Evolutionary conservation across 2,797 vertebrate species (phyloP).

Genomic region (Gobionotothen gibberifrons): DNA sequence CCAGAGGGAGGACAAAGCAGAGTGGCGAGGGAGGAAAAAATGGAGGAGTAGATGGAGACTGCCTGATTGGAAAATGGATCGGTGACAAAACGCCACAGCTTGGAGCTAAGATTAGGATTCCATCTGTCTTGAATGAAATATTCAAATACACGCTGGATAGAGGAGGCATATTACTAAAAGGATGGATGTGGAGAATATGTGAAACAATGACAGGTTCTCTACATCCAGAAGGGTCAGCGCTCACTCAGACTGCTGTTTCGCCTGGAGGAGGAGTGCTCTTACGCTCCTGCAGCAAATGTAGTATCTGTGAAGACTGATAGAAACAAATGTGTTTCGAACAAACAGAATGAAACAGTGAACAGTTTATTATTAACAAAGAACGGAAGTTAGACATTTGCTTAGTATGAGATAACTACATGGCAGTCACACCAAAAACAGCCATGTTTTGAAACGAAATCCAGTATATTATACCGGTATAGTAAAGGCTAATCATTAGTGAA

Average conservation of each 20-base stretch:
- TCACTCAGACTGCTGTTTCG: conserved; percentile 56
- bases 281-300: conserved; percentile 36
- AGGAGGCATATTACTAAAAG: conserved; percentile 80
- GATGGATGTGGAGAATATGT: conserved; percentile 80
- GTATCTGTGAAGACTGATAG: conserved; percentile 30
- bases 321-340: conserved; percentile 35
- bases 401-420: neutral
- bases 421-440: neutral
- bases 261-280: conserved; percentile 39
- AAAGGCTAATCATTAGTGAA: neutral
- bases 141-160: conserved; percentile 82
- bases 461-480: neutral
- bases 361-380: conserved; percentile 15
- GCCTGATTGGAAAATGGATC: conserved; percentile 84
- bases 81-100: conserved; percentile 86
- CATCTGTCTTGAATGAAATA: conserved; percentile 90
- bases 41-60: conserved; percentile 74
- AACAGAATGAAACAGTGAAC: conserved; percentile 6
- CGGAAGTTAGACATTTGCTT: neutral
- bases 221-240: conserved; percentile 70
- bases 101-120: conserved; percentile 89
- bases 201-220: conserved; percentile 79
- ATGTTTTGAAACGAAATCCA: neutral
- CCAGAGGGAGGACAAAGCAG: conserved; percentile 69
- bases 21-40: conserved; percentile 67